Evolutionary conservation across 2,888 invertebrate species (phyloP), one percentile per base, ranked within the genome.

Genomic region (Atrina japonica): DNA sequence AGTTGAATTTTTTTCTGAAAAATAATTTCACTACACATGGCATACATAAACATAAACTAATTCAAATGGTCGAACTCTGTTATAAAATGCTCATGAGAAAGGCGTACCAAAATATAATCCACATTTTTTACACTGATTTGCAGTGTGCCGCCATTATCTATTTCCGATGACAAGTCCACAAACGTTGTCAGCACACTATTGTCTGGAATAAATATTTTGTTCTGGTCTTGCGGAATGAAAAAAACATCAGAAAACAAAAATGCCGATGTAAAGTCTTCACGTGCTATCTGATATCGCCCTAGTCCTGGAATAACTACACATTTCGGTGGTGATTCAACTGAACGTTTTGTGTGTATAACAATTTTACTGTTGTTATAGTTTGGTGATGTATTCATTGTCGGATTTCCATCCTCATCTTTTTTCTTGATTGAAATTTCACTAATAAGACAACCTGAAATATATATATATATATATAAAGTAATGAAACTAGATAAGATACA

Each of bases 131-230:
- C n/a, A 27, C 47, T 45, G 1, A 80, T 50, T 53, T 74, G 76
- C 7, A 86, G 66, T 5, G 95, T 96, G 0, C 96, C 96, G 0
- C 97, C 97, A 40, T 95, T 94, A 84, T 96, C 96, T 68, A 93
- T 92, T 27, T 94, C 93, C 68, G 94, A 93, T 43, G 94, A 93
- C 14, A 96, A 92, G 66, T 93, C 92, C 86, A 96, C 96, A 75
- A 94, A 93, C 61, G 96, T 91, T 0, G 94, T 72, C 1, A 85
- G 41, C 0, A 79, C 75, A 14, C 66, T 55, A 35, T 70, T 68
- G 55, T 82, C 81, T n/a, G 81, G 81, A 23, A 82, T 66, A 18
- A 73, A 56, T 0, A 78, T 60, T n/a, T 70, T 63, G 27, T 80
- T 74, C 43, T 75, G 60, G 2, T 77, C 70, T 52, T 66, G 56